Base-by-base conservation (phyloP, 2,797 vertebrate species). In the Manis crassicaudata region DNA sequence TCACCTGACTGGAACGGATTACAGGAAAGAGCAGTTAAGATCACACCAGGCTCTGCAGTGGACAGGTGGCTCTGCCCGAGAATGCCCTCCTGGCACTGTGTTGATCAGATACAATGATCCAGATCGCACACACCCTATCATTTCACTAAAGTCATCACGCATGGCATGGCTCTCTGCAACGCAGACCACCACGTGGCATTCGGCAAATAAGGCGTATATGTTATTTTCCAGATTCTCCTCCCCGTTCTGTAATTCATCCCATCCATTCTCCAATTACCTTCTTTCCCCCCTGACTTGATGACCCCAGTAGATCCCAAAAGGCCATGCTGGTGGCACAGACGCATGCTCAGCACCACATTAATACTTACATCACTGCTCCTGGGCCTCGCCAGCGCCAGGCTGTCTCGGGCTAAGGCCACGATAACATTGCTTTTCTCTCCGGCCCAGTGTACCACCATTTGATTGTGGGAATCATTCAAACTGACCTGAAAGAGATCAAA, bases 371-470 rank as follows among this genome's bases (percentile, higher is more conserved):
- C 99, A 29, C 99, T 99, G 98, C 98, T 99, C 97, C 99, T 99
- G 92, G 99, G 99, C 54, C 99, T 99, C 0, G 98, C 98, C 96
- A 99, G 97, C 0, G 99, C 99, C 56, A 99, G 98, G 91, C 99
- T 99, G 98, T 99, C 99, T 94, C 99, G 98, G 83, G 99, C 99
- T 97, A 99, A 98, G 21, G 99, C 99, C 83, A 99, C 99, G 0
- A 99, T 99, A 94, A 99, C 99, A 0, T 99, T 99, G 98, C 99
- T 99, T 97, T 99, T 99, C 98, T 99, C 99, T 89, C 99, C 99
- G 0, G 99, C 99, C 99, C 99, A 99, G 98, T 99, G 99, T 52
- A 99, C 99, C 1, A 99, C 99, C 99, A 99, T 99, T 98, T 99
- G 99, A 97, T 99, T 99, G 97, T 99, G 99, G 67, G 99, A 99